Conservation (phyloP, 2,113 vertebrate genomes). For the Catharus minimus region DNA sequence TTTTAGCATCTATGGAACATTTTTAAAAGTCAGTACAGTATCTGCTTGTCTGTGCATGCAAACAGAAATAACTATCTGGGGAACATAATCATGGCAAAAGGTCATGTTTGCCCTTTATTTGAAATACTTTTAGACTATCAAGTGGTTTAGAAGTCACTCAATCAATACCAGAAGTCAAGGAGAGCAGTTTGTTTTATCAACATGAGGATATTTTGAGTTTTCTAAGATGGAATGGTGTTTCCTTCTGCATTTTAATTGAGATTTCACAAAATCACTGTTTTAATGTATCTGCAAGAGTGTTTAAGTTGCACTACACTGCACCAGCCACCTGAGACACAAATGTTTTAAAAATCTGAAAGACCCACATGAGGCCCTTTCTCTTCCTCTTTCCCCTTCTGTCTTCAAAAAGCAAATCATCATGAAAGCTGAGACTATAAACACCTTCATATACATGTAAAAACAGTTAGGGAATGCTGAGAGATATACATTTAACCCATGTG, state of each 20-base stretch:
- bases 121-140: conserved; percentile 58
- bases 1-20: not conserved
- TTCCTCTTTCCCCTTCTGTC: not conserved
- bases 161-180: conserved; percentile 55
- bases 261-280: not conserved
- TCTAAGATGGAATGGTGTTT: not conserved
- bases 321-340: not conserved
- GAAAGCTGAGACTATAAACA: not conserved
- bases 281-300: not conserved
- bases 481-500: not conserved
- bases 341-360: not conserved
- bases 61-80: conserved; percentile 25
- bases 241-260: conserved; percentile 6
- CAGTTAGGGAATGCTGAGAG: not conserved
- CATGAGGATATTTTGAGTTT: conserved; percentile 19
- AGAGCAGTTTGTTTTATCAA: conserved; percentile 20
- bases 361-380: not conserved
- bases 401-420: not conserved
- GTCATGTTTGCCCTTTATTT: conserved; percentile 59
- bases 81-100: conserved; percentile 47
- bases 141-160: conserved; percentile 50
- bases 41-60: conserved; percentile 10
- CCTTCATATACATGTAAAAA: not conserved
- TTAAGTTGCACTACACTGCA: not conserved
- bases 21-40: conserved; percentile 43